Base-by-base conservation (phyloP, 2,113 vertebrate species). In the Myanophis thanlyinensis region DNA sequence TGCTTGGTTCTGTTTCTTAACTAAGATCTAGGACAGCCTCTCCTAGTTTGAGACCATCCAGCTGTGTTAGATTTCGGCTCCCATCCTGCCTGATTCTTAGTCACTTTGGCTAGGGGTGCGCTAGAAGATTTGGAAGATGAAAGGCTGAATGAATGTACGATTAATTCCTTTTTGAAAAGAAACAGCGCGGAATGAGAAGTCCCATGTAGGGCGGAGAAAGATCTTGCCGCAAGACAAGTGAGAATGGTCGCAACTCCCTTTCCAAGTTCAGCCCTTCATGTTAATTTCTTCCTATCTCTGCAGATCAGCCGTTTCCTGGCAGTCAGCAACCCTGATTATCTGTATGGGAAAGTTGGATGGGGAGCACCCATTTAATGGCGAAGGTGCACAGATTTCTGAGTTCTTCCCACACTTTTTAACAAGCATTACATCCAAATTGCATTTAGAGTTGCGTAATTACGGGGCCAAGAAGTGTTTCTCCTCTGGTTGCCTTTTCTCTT, bases 1-100 rank as follows among this genome's bases (percentile, higher is more conserved):
- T 91, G 85, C 40, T 47, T 86, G 40, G 46, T 85, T 86, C 46
- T 47, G 89, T 93, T 88, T 91, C 89, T 85, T 94, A 89, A 53
- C 59, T 40, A 10, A 89, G 40, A 89, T 59, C 52, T 89, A 56
- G 52, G 54, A 27, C 87, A 56, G 52, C 7, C 4, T 56, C 13
- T 54, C 18, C 53, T 40, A 89, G 25, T 2, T 12, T 46, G 10
- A 12, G 7, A 25, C 88, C 22, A 40, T 56, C 87, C 87, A 56
- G 87, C 53, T 54, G n/a, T 44, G 52, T 44, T 27, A 22, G 23
- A 89, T 54, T 46, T 25, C 35, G 46, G 27, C 53, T 56, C 52
- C 12, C 53, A 59, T 44, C 7, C 7, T 80, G 18, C 73, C 73
- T 80, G 73, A 44, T 80, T 80, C 73, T 44, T 80, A 80, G 73